phyloP scores from a whole-genome alignment of 2,888 invertebrate genomes.

The Pilophorus perplexus region DNA sequence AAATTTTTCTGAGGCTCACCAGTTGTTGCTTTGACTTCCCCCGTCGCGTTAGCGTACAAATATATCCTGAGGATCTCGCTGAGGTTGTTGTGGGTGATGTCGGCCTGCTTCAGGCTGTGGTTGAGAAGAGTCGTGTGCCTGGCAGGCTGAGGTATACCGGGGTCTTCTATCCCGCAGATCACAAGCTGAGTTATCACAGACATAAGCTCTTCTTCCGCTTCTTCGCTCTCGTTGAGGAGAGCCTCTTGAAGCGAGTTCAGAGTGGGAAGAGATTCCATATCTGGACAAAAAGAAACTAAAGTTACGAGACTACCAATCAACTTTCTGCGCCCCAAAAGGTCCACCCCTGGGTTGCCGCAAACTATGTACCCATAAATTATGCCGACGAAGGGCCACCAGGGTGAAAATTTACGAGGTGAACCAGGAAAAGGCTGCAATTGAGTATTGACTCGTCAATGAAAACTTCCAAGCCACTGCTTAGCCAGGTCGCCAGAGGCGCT shows the following conservation, averaged over 20 bases:
- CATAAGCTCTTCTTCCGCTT: constrained; percentile 78
- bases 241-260: constrained; percentile 84
- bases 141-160: constrained; percentile 84
- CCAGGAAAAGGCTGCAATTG: too few relatives aligned
- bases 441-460: too few relatives aligned
- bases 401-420: too few relatives aligned
- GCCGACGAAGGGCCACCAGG: too few relatives aligned
- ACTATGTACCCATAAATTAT: too few relatives aligned
- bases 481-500: too few relatives aligned
- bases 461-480: too few relatives aligned
- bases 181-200: constrained; percentile 86
- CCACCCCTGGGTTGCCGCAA: too few relatives aligned
- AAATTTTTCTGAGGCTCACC: constrained; percentile 8
- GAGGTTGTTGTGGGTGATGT: constrained; percentile 85
- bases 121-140: constrained; percentile 86
- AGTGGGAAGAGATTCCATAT: constrained; percentile 82
- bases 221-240: constrained; percentile 70
- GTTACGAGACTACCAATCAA: too few relatives aligned
- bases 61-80: constrained; percentile 91
- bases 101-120: constrained; percentile 83
- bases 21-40: constrained; percentile 76
- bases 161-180: constrained; percentile 91
- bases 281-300: too few relatives aligned
- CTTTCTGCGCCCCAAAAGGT: too few relatives aligned
- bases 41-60: constrained; percentile 83